phyloP scores from a whole-genome alignment of 1,140 invertebrate genomes.

The Ceratina calcarata region DNA sequence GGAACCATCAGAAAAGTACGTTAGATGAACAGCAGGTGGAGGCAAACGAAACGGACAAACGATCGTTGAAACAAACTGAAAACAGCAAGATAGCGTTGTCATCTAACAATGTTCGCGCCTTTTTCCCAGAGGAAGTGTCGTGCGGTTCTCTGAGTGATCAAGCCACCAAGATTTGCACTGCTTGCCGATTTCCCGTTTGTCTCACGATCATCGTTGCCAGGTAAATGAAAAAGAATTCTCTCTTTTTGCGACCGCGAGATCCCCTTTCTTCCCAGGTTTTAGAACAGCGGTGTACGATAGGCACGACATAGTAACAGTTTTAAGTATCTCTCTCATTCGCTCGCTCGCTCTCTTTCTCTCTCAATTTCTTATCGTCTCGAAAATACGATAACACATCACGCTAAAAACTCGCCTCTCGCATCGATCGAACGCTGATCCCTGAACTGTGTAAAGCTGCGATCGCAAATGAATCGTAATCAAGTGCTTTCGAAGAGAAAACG shows the following conservation, averaged over 20 bases:
- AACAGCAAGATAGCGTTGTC: not conserved
- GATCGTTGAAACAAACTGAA: not conserved
- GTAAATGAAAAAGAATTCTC: not conserved
- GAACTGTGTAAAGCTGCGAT: slow-evolving; percentile 46
- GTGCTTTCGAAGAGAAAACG: slow-evolving; percentile 11
- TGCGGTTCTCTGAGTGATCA: not conserved
- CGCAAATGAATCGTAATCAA: slow-evolving; percentile 45
- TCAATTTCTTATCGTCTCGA: slow-evolving; percentile 6
- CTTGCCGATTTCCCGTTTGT: slow-evolving; percentile 9
- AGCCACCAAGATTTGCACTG: no score
- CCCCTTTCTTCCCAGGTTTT: slow-evolving; percentile 17
- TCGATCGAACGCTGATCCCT: slow-evolving; percentile 44
- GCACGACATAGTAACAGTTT: slow-evolving; percentile 56
- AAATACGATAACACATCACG: slow-evolving; percentile 28
- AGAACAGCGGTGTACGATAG: slow-evolving; percentile 46
- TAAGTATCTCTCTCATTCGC: slow-evolving; percentile 30
- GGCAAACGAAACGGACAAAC: not conserved
- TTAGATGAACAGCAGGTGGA: slow-evolving; percentile 33
- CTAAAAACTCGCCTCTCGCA: slow-evolving; percentile 19
- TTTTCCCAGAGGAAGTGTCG: not conserved
- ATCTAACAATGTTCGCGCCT: not conserved
- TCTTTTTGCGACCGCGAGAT: slow-evolving; percentile 17
- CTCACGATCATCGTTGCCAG: not conserved
- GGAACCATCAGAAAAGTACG: slow-evolving; percentile 52
- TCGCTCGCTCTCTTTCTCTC: not conserved